Percentiles rank a stretch among this genome's conserved stretches.
Conservation (phyloP, 1,140 invertebrate genomes). For the Globodera ellingtonae region DNA sequence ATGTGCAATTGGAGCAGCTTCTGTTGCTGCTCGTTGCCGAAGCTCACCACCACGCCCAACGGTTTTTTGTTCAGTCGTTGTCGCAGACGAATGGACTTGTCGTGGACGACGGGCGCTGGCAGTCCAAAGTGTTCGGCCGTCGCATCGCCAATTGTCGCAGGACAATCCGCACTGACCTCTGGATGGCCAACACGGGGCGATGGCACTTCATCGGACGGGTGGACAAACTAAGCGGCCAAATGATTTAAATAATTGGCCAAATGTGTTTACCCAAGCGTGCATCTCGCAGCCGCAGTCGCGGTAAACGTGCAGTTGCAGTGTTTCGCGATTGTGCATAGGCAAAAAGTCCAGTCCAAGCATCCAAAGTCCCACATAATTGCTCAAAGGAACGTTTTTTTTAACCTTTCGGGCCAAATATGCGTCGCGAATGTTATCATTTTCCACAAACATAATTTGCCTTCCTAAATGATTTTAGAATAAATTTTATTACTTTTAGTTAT, state of each 20-base stretch:
- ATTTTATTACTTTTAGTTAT: not conserved
- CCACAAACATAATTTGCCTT: not conserved
- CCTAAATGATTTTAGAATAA: not conserved
- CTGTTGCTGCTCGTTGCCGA: not conserved
- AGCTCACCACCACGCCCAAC: not conserved
- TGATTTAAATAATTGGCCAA: not conserved
- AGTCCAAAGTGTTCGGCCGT: not conserved
- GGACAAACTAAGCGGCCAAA: not conserved
- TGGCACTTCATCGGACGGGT: not conserved
- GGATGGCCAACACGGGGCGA: not conserved
- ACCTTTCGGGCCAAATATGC: not conserved
- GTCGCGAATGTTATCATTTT: not conserved
- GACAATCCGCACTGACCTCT: not conserved
- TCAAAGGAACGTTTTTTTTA: not conserved
- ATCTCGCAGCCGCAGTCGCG: conserved; percentile 10
- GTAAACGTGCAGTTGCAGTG: conserved; percentile 6
- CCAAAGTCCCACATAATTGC: conserved; percentile 10
- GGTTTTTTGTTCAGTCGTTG: not conserved
- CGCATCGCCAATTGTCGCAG: not conserved
- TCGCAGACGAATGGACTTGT: not conserved
- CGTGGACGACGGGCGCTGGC: not conserved
- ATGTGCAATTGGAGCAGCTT: not conserved
- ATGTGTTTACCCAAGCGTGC: conserved; percentile 6
- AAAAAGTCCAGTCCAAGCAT: conserved; percentile 17
- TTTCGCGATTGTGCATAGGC: not conserved